Percentiles rank a stretch among this genome's conserved stretches.
Conservation (phyloP, 2,113 vertebrate species). For the Trinectes maculatus region DNA sequence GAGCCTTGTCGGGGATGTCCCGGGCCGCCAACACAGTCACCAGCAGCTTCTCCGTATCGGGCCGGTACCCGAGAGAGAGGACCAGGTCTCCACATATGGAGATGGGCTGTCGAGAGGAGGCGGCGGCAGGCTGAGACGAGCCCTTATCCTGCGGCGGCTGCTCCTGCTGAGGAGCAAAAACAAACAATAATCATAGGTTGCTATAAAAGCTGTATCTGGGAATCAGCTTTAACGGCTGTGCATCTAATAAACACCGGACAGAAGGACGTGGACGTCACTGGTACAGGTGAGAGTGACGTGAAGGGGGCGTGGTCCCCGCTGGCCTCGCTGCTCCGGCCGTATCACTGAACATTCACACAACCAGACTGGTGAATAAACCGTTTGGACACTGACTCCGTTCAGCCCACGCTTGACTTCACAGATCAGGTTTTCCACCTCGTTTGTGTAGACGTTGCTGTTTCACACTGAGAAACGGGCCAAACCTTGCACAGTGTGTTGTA, state of each 20-base stretch:
- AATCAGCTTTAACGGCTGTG: no score
- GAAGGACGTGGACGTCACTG: no score
- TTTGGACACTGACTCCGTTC: no score
- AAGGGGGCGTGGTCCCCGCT: no score
- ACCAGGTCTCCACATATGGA: conserved; percentile 91
- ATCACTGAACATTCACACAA: not conserved
- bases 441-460: no score
- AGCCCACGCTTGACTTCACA: no score
- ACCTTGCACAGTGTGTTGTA: no score
- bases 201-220: not conserved
- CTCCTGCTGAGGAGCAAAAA: conserved; percentile 71
- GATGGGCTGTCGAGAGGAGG: conserved; percentile 78
- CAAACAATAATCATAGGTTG: not conserved
- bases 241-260: no score
- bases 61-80: conserved; percentile 85
- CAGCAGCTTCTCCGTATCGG: conserved; percentile 85
- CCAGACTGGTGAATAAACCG: no score
- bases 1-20: conserved; percentile 90
- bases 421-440: no score
- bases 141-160: conserved; percentile 51
- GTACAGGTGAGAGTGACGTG: not conserved
- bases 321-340: not conserved
- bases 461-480: no score
- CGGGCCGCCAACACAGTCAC: conserved; percentile 86
- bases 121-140: conserved; percentile 34